Percentiles rank a stretch among this genome's conserved stretches.
These are phyloP conservation scores for Melanotaenia nigrans DNA, from an alignment of 2,797 vertebrate species.

Conservation along the genomic window DNA sequence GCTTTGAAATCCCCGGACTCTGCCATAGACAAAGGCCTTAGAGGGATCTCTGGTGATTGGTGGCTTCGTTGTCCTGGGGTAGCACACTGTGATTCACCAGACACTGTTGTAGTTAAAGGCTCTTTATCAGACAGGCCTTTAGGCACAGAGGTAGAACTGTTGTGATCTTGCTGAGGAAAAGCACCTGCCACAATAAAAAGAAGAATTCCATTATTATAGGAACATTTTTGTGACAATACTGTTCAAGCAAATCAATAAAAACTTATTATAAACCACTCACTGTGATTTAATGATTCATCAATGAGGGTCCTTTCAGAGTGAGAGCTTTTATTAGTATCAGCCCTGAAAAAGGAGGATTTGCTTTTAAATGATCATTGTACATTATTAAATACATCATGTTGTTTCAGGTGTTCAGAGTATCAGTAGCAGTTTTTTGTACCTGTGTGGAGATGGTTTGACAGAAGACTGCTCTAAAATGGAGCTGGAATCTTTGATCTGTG, in stretches of 20 bases:
- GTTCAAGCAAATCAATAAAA: not conserved
- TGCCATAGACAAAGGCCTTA: conserved; percentile 60
- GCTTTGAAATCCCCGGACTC: conserved; percentile 58
- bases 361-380: conserved; percentile 1
- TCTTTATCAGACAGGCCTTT: conserved; percentile 72
- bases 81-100: conserved; percentile 73
- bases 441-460: conserved; percentile 82
- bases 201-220: conserved; percentile 8
- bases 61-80: conserved; percentile 63
- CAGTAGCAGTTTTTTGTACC: conserved; percentile 72
- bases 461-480: conserved; percentile 83
- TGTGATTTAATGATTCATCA: conserved; percentile 80
- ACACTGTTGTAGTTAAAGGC: conserved; percentile 71
- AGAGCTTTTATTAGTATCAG: conserved; percentile 82
- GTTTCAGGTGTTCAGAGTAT: not conserved
- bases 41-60: conserved; percentile 54
- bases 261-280: conserved; percentile 55
- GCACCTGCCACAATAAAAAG: conserved; percentile 50
- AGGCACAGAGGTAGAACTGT: conserved; percentile 59
- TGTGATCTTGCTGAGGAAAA: conserved; percentile 38
- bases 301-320: conserved; percentile 80
- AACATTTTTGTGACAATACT: not conserved
- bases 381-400: not conserved
- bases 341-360: conserved; percentile 67
- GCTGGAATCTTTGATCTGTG: conserved; percentile 84